Evolutionary conservation across 1,140 invertebrate species (phyloP).

Genomic region (Lordiphosa mommai): DNA sequence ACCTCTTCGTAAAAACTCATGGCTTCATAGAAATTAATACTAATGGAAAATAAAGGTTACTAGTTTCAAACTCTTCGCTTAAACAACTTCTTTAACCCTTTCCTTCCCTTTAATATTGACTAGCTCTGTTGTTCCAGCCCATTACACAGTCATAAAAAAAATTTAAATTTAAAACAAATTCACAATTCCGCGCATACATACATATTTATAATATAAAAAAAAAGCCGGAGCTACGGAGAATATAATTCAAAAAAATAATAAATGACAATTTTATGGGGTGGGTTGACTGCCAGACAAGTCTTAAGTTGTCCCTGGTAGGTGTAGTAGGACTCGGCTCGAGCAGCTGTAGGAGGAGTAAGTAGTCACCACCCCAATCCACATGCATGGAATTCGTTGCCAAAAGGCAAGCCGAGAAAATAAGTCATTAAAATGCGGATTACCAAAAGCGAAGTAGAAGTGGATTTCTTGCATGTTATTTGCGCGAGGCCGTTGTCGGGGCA

Average conservation of each 20-base stretch:
- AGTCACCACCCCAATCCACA: constrained; percentile 29
- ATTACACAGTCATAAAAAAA: constrained; percentile 23
- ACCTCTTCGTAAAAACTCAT: too few species aligned
- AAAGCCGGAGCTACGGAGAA: not conserved
- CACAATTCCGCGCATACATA: not conserved
- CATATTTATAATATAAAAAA: too few species aligned
- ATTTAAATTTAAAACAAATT: constrained; percentile 30
- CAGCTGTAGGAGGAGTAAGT: too few species aligned
- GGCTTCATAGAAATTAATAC: too few species aligned
- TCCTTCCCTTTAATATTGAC: not conserved
- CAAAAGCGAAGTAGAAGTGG: constrained; percentile 69
- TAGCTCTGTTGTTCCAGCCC: not conserved
- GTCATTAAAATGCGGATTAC: constrained; percentile 76
- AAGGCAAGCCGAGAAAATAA: constrained; percentile 70
- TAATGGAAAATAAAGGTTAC: too few species aligned
- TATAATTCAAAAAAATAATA: constrained; percentile 66
- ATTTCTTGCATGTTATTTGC: constrained; percentile 69
- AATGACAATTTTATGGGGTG: constrained; percentile 68
- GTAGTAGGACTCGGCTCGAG: constrained; percentile 10
- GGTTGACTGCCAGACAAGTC: constrained; percentile 14
- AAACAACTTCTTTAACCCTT: not conserved
- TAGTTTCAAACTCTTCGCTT: too few species aligned
- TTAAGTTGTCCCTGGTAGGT: constrained; percentile 30
- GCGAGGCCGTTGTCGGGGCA: constrained; percentile 35
- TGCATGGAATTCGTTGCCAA: constrained; percentile 36